Base-by-base conservation (phyloP, 1,140 invertebrate species). In the Epicauta chinensis region DNA sequence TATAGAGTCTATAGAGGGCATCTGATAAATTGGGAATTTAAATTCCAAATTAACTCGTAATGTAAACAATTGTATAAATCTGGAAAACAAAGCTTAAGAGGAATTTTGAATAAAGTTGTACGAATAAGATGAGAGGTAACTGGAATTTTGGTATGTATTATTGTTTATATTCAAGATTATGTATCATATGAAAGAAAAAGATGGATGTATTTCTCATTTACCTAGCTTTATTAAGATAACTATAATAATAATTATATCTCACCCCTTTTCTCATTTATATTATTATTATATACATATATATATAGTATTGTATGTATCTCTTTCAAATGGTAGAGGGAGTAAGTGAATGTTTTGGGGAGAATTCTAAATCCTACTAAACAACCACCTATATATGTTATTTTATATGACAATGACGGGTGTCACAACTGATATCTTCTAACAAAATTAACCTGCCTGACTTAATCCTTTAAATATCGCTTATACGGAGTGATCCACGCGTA, bases 1-100 rank as follows among this genome's bases (percentile, higher is more conserved):
- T 23, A 23, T 23, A 23, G 23, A 23, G 23, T 23, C 23, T 23
- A 23, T 23, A 23, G n/a, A n/a, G 47, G 46, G 30, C 59, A 66
- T 66, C 66, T 60, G 65, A 67, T 69, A 66, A 67, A 67, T 66
- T 62, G 56, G 49, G 63, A 65, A 68, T 68, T 68, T 68, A 68
- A 68, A 68, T 68, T 64, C 64, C 59, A 66, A 68, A 68, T 68
- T 66, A 68, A 68, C 64, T 67, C 62, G 61, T 59, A 65, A 65
- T 65, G 67, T 67, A 68, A 69, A 69, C 67, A 69, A 69, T 69
- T 66, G 65, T 65, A 64, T 66, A 65, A 69, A 67, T 67, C 64
- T 64, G 56, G 58, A 66, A 64, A 67, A 67, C 65, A 69, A 69
- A 67, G 60, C 59, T 58, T 17, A 66, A 59, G 55, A 62, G 32